Evolutionary conservation across 2,113 vertebrate species (phyloP).

Genomic region (Carassius carassius): DNA sequence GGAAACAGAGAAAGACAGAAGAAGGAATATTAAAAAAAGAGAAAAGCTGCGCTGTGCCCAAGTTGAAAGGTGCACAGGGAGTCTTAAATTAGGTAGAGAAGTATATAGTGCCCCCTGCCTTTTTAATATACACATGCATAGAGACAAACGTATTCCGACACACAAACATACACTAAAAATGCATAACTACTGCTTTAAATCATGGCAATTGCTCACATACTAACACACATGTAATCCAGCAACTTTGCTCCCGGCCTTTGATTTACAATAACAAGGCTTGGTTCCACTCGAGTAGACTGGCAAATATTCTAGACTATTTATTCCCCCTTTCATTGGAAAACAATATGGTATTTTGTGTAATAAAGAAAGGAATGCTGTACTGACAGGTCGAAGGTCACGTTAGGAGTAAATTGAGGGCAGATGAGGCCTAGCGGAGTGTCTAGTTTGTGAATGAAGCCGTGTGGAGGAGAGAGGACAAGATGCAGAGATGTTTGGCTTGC

Average conservation of each 20-base stretch:
- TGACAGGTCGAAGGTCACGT: conserved; percentile 87
- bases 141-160: conserved; percentile 33
- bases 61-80: conserved; percentile 31
- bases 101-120: conserved; percentile 51
- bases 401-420: conserved; percentile 95
- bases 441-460: conserved; percentile 76
- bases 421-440: conserved; percentile 81
- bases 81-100: conserved; percentile 32
- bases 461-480: conserved; percentile 34
- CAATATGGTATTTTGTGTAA: conserved; percentile 71
- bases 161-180: conserved; percentile 58
- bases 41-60: conserved; percentile 3
- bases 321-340: conserved; percentile 76
- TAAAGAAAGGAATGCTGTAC: conserved; percentile 72
- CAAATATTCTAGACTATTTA: conserved; percentile 73
- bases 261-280: conserved; percentile 70
- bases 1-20: conserved; percentile 68
- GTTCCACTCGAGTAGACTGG: conserved; percentile 67
- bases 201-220: conserved; percentile 52
- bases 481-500: conserved; percentile 45
- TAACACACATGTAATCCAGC: conserved; percentile 39
- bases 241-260: conserved; percentile 57
- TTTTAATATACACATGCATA: conserved; percentile 32
- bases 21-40: conserved; percentile 60
- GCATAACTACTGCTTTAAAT: conserved; percentile 3